phyloP scores from a whole-genome alignment of 2,797 vertebrate species.

The Neostethus bicornis region DNA sequence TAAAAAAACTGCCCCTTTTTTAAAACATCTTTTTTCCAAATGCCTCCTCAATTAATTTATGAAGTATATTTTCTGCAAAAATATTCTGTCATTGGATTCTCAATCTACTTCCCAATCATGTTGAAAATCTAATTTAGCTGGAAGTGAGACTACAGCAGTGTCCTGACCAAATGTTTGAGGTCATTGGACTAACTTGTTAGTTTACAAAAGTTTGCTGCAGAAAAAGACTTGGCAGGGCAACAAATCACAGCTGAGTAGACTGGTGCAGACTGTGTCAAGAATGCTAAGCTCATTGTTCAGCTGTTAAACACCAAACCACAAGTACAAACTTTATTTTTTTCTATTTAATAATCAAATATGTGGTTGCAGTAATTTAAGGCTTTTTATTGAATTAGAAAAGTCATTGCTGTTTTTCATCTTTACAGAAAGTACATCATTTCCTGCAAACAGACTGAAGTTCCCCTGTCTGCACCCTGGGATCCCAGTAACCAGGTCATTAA shows the following conservation, averaged over 20 bases:
- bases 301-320: conserved; percentile 25
- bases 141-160: conserved; percentile 1
- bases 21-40: not conserved
- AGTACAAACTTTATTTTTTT: conserved; percentile 36
- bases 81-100: not conserved
- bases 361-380: not conserved
- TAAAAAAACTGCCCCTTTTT: too few species aligned
- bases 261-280: conserved; percentile 31
- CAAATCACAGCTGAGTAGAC: conserved; percentile 51
- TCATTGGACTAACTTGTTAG: conserved; percentile 25
- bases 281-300: conserved; percentile 66
- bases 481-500: conserved; percentile 92
- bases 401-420: conserved; percentile 28
- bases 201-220: conserved; percentile 26
- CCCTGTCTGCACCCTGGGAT: conserved; percentile 96
- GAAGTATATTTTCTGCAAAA: too few species aligned
- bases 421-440: conserved; percentile 93
- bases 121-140: not conserved
- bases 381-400: conserved; percentile 15
- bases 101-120: not conserved
- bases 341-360: conserved; percentile 24
- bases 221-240: conserved; percentile 56
- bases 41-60: not conserved
- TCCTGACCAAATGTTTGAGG: not conserved
- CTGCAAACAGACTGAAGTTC: conserved; percentile 89